Percentiles rank a stretch among this genome's conserved stretches.
Evolutionary conservation across 2,888 invertebrate genomes (phyloP).

Genomic region (Esperia sulphurella): DNA sequence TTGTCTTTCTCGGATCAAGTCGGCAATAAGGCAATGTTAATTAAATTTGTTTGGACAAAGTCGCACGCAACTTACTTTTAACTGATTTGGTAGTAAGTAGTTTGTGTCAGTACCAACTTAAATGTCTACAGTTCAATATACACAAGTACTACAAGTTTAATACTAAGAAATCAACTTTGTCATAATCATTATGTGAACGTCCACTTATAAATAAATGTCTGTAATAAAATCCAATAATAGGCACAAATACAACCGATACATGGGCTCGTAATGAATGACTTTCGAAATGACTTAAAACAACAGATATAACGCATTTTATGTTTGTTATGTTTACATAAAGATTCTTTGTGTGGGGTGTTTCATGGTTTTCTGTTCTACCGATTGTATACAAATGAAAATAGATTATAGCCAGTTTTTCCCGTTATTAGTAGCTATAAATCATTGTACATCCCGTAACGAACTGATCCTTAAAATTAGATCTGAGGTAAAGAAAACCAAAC

Average conservation of each 20-base stretch:
- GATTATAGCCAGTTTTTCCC: conserved; percentile 77
- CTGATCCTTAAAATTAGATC: conserved; percentile 66
- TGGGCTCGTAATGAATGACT: conserved; percentile 63
- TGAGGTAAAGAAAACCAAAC: conserved; percentile 38
- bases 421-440: conserved; percentile 76
- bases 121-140: too few relatives aligned
- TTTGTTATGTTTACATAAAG: conserved; percentile 77
- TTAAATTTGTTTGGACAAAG: conserved; percentile 69
- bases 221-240: conserved; percentile 51
- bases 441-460: conserved; percentile 67
- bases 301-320: conserved; percentile 73
- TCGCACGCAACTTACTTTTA: conserved; percentile 53
- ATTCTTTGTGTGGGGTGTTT: conserved; percentile 78
- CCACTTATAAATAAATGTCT: neutral
- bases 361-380: conserved; percentile 78
- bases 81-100: conserved; percentile 52
- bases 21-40: conserved; percentile 68
- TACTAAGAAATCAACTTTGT: neutral
- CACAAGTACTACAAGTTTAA: neutral
- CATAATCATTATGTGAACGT: conserved; percentile 3
- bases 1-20: conserved; percentile 73
- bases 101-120: conserved; percentile 11
- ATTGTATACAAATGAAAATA: conserved; percentile 78
- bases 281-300: conserved; percentile 76
- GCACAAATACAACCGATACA: conserved; percentile 48